Evolutionary conservation across 2,888 invertebrate genomes (phyloP).

Genomic region (Synergus itoensis): DNA sequence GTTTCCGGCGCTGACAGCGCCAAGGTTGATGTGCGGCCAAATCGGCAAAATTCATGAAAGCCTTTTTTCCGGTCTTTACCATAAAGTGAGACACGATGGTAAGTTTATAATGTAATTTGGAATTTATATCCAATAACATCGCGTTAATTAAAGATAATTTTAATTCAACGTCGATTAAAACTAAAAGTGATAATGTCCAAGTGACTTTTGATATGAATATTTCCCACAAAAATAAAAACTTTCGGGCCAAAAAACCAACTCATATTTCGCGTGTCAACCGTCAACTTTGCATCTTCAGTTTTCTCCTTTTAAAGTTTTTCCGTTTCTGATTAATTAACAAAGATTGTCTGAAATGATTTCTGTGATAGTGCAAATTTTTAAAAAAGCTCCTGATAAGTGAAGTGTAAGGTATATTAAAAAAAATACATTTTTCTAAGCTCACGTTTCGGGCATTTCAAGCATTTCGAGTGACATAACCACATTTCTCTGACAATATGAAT

Average conservation of each 20-base stretch:
- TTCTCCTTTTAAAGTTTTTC: not conserved
- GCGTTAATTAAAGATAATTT: conserved; percentile 19
- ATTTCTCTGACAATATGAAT: not conserved
- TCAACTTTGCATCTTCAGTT: not conserved
- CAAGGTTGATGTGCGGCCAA: no score
- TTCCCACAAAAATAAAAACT: not conserved
- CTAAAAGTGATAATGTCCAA: conserved; percentile 54
- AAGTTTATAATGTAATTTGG: conserved; percentile 62
- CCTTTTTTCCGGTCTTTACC: conserved; percentile 64
- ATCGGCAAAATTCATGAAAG: conserved; percentile 31
- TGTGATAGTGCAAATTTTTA: not conserved
- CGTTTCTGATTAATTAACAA: not conserved
- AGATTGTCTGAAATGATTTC: not conserved
- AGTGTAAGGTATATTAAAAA: not conserved
- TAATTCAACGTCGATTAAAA: conserved; percentile 47
- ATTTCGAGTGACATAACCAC: not conserved
- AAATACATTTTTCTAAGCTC: not conserved
- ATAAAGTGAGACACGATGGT: conserved; percentile 72
- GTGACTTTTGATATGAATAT: conserved; percentile 51
- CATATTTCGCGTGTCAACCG: not conserved
- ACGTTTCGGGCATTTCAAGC: not conserved
- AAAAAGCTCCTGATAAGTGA: not conserved
- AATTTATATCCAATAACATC: conserved; percentile 68
- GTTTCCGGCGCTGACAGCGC: no score
- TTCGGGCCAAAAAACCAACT: not conserved